A percentile compares a stretch with the other conserved stretches of the same genome.
phyloP scores from a whole-genome alignment of 1,140 invertebrate species.

The Sitophilus oryzae region DNA sequence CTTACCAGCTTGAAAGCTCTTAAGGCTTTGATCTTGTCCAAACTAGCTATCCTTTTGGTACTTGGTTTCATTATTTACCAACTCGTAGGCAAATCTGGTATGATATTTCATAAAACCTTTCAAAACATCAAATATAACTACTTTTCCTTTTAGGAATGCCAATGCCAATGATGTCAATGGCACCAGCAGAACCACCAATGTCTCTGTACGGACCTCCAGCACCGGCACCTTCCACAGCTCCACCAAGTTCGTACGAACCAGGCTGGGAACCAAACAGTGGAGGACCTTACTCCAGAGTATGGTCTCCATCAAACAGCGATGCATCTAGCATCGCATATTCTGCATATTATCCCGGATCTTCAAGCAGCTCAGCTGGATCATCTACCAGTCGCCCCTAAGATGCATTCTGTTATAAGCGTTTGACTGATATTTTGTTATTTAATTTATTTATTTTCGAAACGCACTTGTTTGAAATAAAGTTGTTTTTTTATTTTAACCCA shows the following conservation, averaged over 20 bases:
- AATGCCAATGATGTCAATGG: slow-evolving; percentile 59
- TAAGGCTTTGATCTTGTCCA: slow-evolving; percentile 76
- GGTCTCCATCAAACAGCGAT: slow-evolving; percentile 52
- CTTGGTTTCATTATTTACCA: slow-evolving; percentile 73
- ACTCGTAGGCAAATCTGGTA: slow-evolving; percentile 59
- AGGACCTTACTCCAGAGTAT: slow-evolving; percentile 68
- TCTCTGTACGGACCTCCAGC: slow-evolving; percentile 56
- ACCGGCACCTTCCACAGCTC: slow-evolving; percentile 51
- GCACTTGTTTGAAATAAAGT: too few species aligned
- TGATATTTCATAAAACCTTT: background rate
- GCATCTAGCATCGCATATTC: slow-evolving; percentile 70
- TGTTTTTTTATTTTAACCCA: too few species aligned
- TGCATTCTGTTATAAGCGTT: background rate
- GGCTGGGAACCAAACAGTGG: slow-evolving; percentile 61
- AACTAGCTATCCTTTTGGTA: slow-evolving; percentile 71
- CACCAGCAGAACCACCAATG: slow-evolving; percentile 48
- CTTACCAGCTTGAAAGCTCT: slow-evolving; percentile 73
- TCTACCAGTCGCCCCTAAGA: slow-evolving; percentile 28
- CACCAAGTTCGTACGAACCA: slow-evolving; percentile 59
- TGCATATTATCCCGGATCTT: slow-evolving; percentile 61
- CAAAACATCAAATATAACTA: background rate
- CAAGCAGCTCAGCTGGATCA: slow-evolving; percentile 24
- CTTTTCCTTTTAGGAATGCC: slow-evolving; percentile 55
- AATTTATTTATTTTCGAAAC: slow-evolving; percentile 19
- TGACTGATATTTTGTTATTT: slow-evolving; percentile 7